A percentile compares a stretch with the other conserved stretches of the same genome.
Conservation (phyloP, 2,113 vertebrate species). For the Trinectes maculatus region DNA sequence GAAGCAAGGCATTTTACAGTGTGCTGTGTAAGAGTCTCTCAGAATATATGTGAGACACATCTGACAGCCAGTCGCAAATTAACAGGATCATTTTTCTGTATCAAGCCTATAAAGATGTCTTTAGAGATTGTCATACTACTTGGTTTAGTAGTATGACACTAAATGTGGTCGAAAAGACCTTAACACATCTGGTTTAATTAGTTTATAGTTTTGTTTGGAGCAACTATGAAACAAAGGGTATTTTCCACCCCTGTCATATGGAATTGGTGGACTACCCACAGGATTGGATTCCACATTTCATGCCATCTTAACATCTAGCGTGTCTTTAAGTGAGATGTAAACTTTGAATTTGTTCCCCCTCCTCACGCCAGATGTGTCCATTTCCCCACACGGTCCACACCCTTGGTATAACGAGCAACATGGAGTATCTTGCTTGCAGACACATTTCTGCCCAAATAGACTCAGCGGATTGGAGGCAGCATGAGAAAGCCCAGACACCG, state of each 20-base stretch:
- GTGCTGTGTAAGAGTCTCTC: constrained; percentile 18
- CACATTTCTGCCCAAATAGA: constrained; percentile 72
- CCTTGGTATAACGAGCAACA: constrained; percentile 73
- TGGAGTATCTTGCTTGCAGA: constrained; percentile 73
- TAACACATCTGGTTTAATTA: constrained; percentile 47
- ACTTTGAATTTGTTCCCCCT: constrained; percentile 61
- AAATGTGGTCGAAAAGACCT: constrained; percentile 1
- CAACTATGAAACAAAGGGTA: constrained; percentile 40
- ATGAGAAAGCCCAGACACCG: constrained; percentile 63
- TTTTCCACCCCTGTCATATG: constrained; percentile 54
- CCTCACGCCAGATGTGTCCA: constrained; percentile 67
- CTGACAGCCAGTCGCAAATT: constrained; percentile 11
- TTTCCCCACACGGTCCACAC: constrained; percentile 70
- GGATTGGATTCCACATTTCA: constrained; percentile 48
- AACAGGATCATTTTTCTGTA: background rate
- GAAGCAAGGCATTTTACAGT: constrained; percentile 29
- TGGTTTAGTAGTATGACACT: no score
- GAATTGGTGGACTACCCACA: constrained; percentile 43
- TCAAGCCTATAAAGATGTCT: background rate
- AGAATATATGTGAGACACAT: background rate
- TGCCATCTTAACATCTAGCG: constrained; percentile 58
- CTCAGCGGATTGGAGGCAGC: constrained; percentile 62
- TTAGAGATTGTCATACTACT: background rate
- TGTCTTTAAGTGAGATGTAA: constrained; percentile 67
- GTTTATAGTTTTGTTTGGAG: constrained; percentile 22